Conservation (phyloP, 2,888 invertebrate species). For the Allacma fusca region DNA sequence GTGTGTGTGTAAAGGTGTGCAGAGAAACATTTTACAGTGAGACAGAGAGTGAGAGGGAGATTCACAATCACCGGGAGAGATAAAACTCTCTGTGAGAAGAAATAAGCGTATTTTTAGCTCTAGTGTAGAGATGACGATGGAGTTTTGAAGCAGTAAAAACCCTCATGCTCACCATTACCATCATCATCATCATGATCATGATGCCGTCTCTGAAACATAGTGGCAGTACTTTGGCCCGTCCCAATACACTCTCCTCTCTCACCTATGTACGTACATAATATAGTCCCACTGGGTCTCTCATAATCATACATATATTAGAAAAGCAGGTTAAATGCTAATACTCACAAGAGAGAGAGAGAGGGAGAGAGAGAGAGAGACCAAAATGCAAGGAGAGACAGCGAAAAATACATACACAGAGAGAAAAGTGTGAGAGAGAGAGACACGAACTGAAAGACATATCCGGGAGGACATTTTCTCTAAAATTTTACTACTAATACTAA, state of each 20-base stretch:
- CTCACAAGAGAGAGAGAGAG: too few species aligned
- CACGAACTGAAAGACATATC: not conserved
- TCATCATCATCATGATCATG: not conserved
- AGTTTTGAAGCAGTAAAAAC: constrained; percentile 24
- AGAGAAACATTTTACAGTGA: too few species aligned
- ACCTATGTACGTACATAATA: not conserved
- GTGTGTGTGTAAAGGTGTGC: too few species aligned
- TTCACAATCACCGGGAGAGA: too few species aligned
- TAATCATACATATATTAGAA: too few species aligned
- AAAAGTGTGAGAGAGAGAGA: too few species aligned
- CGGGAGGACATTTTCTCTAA: not conserved
- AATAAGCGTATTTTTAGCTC: too few species aligned
- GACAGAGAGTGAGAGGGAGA: too few species aligned
- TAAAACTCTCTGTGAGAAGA: too few species aligned
- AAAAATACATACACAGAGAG: not conserved
- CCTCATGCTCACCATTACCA: constrained; percentile 18
- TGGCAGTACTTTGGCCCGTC: not conserved
- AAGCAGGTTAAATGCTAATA: too few species aligned
- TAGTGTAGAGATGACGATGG: constrained; percentile 28
- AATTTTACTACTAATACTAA: not conserved
- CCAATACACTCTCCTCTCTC: not conserved
- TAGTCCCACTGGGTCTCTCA: not conserved
- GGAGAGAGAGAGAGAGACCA: too few species aligned
- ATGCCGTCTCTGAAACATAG: not conserved
- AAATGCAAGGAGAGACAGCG: too few species aligned